Base-by-base conservation (phyloP, 1,140 invertebrate genomes). In the Ceratosolen fusciceps region DNA sequence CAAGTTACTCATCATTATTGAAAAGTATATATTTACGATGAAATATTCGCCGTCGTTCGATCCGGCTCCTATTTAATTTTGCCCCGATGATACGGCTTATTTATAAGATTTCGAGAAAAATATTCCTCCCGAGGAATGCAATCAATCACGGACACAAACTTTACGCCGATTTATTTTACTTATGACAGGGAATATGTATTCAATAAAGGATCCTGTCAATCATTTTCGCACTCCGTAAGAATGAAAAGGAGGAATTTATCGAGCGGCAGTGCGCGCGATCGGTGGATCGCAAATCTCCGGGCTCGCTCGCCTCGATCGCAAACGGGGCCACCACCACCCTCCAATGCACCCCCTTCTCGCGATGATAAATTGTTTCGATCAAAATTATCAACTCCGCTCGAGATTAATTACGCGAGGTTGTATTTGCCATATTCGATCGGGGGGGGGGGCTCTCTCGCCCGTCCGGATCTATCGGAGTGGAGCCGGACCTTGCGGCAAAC, bases 161-260 rank as follows among this genome's bases (percentile, higher is more conserved):
- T 58, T 24, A 56, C 5, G 1, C 1, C 24, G 39, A 26, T 60
- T 74, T 74, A 74, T 74, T 74, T 74, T 74, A 58, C 43, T 43
- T 58, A 31, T 26, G 54, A 73, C 52, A 24, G 34, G n/a, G 24
- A 74, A 52, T 74, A 60, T n/a, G n/a, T 43, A 34, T 74, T 74
- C 56, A 39, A 29, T 43, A 60, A 60, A n/a, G n/a, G 56, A 74
- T 37, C 72, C 39, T 74, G 56, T 74, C 72, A 60, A 74, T 74
- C 72, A 74, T 74, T 74, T 74, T 74, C 54, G 72, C 54, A 58
- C 54, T 60, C 31, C n/a, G 14, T 1, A n/a, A 72, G 19, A n/a
- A n/a, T n/a, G n/a, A 71, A 49, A 21, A 71, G 54, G 24, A 65
- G 37, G 8, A 58, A 65, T 34, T 24, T 65, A 65, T 65, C 37